Percentiles rank a stretch among this genome's conserved stretches.
Evolutionary conservation across 30 jellyfish, hydroid and myxozoan genomes (phyloP).

Genomic region (Mastigias papua): DNA sequence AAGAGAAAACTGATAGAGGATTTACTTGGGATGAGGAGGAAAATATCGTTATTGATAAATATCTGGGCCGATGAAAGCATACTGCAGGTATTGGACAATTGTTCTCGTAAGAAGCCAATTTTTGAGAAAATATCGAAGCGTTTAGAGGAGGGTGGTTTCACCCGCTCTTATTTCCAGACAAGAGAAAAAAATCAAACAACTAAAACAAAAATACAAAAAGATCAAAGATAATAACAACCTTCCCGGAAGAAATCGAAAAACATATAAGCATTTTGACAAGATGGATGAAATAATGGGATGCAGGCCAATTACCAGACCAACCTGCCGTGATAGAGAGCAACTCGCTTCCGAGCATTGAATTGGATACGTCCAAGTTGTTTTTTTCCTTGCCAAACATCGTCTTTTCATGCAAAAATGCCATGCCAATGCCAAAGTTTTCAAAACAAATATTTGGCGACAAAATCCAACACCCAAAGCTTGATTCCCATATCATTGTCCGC

Average conservation of each 20-base stretch:
- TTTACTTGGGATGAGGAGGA: too few relatives aligned
- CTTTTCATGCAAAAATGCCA: background rate
- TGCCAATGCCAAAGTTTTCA: background rate
- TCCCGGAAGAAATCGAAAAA: background rate
- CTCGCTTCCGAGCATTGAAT: too few relatives aligned
- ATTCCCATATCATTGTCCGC: background rate
- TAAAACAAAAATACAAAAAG: background rate
- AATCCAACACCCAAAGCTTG: background rate
- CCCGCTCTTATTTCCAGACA: background rate
- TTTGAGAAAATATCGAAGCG: background rate
- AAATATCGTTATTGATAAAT: background rate
- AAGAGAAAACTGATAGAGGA: background rate
- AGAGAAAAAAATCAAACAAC: background rate
- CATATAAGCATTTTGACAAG: background rate
- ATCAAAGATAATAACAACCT: background rate
- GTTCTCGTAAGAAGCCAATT: constrained; percentile 1
- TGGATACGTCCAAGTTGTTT: background rate
- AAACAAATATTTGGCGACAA: background rate
- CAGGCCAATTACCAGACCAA: background rate
- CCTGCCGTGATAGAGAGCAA: too few relatives aligned
- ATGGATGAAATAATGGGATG: background rate
- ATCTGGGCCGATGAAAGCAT: background rate
- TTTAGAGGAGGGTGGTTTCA: background rate
- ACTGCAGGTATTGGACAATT: background rate
- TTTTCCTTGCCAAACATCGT: background rate